These are phyloP conservation scores for Drosophila borealis DNA, from an alignment of 2,888 invertebrate species.

Conservation along the genomic window DNA sequence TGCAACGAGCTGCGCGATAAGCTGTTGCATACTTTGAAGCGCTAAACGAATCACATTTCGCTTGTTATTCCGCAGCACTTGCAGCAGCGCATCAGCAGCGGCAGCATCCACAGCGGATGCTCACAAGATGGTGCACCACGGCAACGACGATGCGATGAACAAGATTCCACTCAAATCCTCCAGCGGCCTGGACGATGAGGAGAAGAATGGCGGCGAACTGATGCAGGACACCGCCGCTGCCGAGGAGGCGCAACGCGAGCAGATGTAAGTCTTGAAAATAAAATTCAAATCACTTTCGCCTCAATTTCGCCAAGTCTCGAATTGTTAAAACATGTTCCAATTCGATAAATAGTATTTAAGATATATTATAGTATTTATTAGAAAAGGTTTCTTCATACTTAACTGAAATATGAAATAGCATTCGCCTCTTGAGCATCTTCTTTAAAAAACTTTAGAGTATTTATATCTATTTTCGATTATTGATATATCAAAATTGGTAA, in stretches of 20 bases:
- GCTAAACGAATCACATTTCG: not conserved
- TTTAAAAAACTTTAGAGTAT: no score
- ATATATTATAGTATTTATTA: no score
- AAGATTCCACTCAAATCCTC: slow-evolving; percentile 82
- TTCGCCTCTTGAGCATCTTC: no score
- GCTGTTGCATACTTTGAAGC: slow-evolving; percentile 42
- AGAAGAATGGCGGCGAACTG: slow-evolving; percentile 82
- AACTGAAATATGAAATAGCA: no score
- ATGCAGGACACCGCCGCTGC: slow-evolving; percentile 79
- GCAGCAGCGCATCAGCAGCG: slow-evolving; percentile 31
- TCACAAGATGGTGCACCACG: slow-evolving; percentile 82
- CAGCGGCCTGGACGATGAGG: slow-evolving; percentile 79
- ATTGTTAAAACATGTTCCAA: no score
- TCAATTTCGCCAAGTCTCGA: not conserved
- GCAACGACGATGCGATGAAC: slow-evolving; percentile 82
- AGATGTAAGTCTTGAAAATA: slow-evolving; percentile 69
- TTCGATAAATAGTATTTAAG: no score
- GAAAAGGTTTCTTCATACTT: no score
- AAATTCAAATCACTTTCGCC: not conserved
- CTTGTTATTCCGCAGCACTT: slow-evolving; percentile 10
- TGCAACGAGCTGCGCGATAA: slow-evolving; percentile 32
- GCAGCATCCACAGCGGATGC: slow-evolving; percentile 72
- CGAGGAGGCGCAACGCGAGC: slow-evolving; percentile 81
- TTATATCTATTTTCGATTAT: no score
- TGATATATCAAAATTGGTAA: no score